Conservation (phyloP, 2,797 vertebrate genomes). For the Mormyrus hasselquistii region DNA sequence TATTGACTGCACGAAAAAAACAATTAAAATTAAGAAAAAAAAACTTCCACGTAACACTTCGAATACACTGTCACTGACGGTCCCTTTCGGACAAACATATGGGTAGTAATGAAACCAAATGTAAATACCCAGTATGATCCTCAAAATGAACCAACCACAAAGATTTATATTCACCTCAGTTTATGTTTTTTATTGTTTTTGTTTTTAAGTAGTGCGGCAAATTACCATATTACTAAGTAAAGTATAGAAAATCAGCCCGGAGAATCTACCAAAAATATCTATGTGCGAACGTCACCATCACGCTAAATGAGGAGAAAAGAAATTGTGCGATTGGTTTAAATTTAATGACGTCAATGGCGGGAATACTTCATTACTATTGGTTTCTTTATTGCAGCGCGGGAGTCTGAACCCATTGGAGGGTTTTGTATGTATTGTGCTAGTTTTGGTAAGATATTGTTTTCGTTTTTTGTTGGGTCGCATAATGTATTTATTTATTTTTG, state of each 20-base stretch:
- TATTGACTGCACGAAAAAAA: background rate
- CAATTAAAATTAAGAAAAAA: background rate
- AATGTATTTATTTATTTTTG: background rate
- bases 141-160: background rate
- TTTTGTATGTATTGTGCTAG: background rate
- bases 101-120: background rate
- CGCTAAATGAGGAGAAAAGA: background rate
- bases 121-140: background rate
- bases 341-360: slow-evolving; percentile 53
- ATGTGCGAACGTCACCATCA: background rate
- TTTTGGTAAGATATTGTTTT: background rate
- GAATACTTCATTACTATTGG: slow-evolving; percentile 43
- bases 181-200: background rate
- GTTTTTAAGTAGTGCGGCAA: background rate
- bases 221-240: background rate
- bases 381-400: slow-evolving; percentile 62
- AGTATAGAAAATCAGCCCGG: background rate
- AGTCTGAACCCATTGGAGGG: slow-evolving; percentile 35
- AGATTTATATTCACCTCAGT: background rate
- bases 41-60: background rate
- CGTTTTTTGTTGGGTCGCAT: background rate
- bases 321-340: background rate
- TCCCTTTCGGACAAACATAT: background rate
- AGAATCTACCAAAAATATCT: background rate
- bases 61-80: background rate